phyloP scores from a whole-genome alignment of 2,797 vertebrate species.

The Nannoperca obscura region DNA sequence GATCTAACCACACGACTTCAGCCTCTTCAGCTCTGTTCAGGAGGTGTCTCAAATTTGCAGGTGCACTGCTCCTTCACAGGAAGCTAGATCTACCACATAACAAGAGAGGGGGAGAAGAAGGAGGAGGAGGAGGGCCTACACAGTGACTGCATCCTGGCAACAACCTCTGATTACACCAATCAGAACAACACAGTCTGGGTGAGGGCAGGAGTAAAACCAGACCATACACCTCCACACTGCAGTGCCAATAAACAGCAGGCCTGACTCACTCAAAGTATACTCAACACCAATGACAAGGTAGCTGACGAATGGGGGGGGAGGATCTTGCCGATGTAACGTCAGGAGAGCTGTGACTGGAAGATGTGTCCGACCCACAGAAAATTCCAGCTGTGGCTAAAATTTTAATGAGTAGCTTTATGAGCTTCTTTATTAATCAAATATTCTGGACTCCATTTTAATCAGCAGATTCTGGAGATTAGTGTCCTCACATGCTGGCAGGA shows the following conservation, averaged over 20 bases:
- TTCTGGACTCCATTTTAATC: conserved; percentile 77
- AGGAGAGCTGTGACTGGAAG: conserved; percentile 42
- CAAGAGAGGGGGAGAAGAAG: conserved; percentile 41
- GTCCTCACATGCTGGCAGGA: conserved; percentile 44
- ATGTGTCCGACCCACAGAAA: conserved; percentile 41
- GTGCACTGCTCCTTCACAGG: conserved; percentile 78
- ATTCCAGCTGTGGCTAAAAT: conserved; percentile 69
- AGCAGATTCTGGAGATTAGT: conserved; percentile 75
- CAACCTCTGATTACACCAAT: conserved; percentile 78
- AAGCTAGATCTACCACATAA: conserved; percentile 76
- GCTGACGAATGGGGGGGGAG: conserved; percentile 31
- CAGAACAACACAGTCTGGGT: conserved; percentile 65
- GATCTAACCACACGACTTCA: conserved; percentile 29
- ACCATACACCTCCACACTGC: conserved; percentile 74
- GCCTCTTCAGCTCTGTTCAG: conserved; percentile 29
- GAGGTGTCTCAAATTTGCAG: conserved; percentile 66
- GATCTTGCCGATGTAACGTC: conserved; percentile 19
- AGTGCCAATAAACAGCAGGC: conserved; percentile 64
- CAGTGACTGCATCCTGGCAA: conserved; percentile 75
- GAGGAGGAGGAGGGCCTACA: conserved; percentile 48
- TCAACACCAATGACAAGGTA: conserved; percentile 45
- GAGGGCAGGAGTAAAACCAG: conserved; percentile 68
- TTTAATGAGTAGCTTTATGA: conserved; percentile 72
- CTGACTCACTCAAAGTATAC: conserved; percentile 68
- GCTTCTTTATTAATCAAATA: conserved; percentile 76